These are phyloP conservation scores for Petrocephalus microphthalmus DNA, from an alignment of 2,113 vertebrate species.

Conservation along the genomic window DNA sequence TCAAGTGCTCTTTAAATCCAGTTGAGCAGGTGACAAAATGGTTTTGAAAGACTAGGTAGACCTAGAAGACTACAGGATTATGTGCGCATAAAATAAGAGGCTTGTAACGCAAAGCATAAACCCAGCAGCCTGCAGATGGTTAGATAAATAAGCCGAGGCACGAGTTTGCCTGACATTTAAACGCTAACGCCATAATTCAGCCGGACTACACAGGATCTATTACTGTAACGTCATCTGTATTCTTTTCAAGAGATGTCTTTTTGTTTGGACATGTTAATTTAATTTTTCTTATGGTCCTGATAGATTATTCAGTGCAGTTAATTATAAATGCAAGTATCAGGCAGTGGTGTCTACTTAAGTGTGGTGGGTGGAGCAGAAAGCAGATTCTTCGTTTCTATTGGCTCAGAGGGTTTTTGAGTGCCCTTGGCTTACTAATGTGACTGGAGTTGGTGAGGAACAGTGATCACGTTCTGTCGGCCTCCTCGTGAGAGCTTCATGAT, in stretches of 20 bases:
- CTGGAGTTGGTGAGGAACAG: not conserved
- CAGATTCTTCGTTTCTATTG: not conserved
- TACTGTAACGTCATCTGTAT: not conserved
- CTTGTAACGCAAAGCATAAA: conserved; percentile 34
- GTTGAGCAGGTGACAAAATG: conserved; percentile 50
- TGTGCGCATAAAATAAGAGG: conserved; percentile 47
- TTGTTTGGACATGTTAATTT: not conserved
- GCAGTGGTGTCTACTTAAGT: not conserved
- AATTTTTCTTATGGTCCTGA: not conserved
- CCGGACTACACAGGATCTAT: conserved; percentile 32
- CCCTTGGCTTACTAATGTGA: not conserved
- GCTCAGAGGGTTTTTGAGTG: not conserved
- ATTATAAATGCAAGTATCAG: not conserved
- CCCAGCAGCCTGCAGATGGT: conserved; percentile 46
- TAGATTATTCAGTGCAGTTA: not conserved
- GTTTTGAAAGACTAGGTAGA: conserved; percentile 52
- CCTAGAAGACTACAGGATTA: conserved; percentile 48
- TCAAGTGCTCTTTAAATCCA: conserved; percentile 61
- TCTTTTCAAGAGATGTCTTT: not conserved
- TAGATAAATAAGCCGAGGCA: conserved; percentile 49
- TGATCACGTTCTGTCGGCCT: not conserved
- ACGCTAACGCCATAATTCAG: conserved; percentile 42
- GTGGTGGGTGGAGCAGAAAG: not conserved
- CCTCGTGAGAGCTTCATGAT: not conserved
- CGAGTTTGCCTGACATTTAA: conserved; percentile 55